phyloP scores from a whole-genome alignment of 2,888 invertebrate genomes.

The Gastracanthus pulcherrimus region DNA sequence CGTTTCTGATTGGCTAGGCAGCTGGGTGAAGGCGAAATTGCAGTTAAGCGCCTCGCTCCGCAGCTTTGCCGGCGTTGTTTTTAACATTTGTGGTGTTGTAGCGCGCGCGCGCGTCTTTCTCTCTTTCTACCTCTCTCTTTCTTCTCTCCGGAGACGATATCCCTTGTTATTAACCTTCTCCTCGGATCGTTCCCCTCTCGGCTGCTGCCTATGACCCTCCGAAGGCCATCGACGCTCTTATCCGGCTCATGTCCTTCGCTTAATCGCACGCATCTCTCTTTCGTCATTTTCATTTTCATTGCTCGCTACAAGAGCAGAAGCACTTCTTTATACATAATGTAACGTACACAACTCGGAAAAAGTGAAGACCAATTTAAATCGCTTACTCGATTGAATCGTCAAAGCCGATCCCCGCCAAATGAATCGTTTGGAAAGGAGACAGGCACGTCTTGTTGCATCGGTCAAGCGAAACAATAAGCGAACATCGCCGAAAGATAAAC shows the following conservation, averaged over 20 bases:
- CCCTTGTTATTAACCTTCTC: conserved; percentile 53
- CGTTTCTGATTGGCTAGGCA: conserved; percentile 70
- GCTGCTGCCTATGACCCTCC: conserved; percentile 49
- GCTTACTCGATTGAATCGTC: background rate
- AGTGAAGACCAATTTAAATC: background rate
- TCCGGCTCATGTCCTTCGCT: conserved; percentile 44
- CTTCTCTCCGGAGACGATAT: conserved; percentile 31
- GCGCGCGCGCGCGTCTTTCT: too few relatives aligned
- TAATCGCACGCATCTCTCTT: conserved; percentile 35
- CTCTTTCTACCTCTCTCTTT: too few relatives aligned
- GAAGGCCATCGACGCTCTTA: conserved; percentile 47
- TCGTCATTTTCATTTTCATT: conserved; percentile 8
- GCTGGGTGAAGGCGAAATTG: conserved; percentile 68
- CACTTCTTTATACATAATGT: background rate
- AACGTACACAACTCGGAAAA: background rate
- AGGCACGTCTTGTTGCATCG: too few relatives aligned
- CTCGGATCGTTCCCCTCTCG: background rate
- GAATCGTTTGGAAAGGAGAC: conserved; percentile 23
- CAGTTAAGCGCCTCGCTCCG: conserved; percentile 58
- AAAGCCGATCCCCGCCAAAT: too few relatives aligned
- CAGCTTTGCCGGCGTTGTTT: too few relatives aligned
- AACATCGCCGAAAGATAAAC: conserved; percentile 10
- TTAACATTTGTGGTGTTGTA: too few relatives aligned
- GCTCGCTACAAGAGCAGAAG: too few relatives aligned
- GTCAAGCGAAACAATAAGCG: background rate